These are phyloP conservation scores for Marisa cornuarietis DNA, from an alignment of 1,140 invertebrate species.

Conservation along the genomic window DNA sequence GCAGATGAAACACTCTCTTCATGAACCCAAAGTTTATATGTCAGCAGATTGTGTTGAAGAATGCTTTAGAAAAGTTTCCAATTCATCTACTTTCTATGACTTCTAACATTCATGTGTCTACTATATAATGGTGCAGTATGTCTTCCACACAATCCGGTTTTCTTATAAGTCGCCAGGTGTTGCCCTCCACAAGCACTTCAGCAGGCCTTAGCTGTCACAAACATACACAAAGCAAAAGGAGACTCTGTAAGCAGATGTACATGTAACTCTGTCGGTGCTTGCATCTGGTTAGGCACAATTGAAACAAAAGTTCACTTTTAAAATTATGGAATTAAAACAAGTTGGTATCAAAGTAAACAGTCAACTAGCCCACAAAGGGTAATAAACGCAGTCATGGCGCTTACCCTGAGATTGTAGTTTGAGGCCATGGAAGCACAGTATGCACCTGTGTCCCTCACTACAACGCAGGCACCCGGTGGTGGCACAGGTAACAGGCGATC, in stretches of 20 bases:
- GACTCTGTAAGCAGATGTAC: not conserved
- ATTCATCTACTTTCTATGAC: not conserved
- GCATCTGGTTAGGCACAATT: not conserved
- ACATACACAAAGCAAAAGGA: not conserved
- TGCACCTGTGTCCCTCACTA: constrained; percentile 67
- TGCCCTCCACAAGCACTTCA: constrained; percentile 63
- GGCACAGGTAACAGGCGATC: constrained; percentile 53
- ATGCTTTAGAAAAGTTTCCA: not conserved
- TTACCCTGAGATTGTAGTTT: constrained; percentile 67
- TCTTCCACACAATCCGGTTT: constrained; percentile 58
- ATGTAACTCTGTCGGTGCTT: not conserved
- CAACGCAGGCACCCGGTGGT: constrained; percentile 56
- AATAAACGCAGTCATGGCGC: constrained; percentile 6
- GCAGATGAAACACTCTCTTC: too few species aligned
- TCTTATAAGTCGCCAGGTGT: constrained; percentile 48
- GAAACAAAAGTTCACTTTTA: not conserved
- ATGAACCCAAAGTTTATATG: too few species aligned
- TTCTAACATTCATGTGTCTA: constrained; percentile 2
- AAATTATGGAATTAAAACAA: not conserved
- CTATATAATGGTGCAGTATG: constrained; percentile 31
- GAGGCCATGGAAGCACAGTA: constrained; percentile 67
- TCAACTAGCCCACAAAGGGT: not conserved
- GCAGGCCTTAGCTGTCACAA: constrained; percentile 48
- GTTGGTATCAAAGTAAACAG: too few species aligned
- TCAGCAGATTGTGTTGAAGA: too few species aligned